Conservation (phyloP, 2,888 invertebrate species). For the Gibbula magus region DNA sequence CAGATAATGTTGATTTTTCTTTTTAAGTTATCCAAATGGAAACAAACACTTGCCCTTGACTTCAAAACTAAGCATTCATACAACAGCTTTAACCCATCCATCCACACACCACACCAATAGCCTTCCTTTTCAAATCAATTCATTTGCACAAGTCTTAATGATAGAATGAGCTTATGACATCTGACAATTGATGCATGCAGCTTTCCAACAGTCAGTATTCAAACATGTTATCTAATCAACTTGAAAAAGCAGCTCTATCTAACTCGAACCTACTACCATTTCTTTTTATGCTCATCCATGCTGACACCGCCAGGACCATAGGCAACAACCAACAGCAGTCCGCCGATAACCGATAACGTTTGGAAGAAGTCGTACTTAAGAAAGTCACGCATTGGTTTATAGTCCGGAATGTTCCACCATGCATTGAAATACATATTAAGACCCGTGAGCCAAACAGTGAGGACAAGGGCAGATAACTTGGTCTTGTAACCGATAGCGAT, state of each 20-base stretch:
- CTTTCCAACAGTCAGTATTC: not conserved
- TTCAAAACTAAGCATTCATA: no score
- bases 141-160: no score
- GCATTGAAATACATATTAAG: slow-evolving; percentile 98
- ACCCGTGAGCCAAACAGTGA: slow-evolving; percentile 90
- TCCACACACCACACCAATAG: no score
- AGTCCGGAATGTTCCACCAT: slow-evolving; percentile 97
- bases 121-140: no score
- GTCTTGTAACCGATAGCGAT: slow-evolving; percentile 99
- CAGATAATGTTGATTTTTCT: no score
- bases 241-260: not conserved
- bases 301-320: slow-evolving; percentile 94
- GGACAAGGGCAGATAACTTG: slow-evolving; percentile 94
- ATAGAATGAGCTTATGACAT: not conserved
- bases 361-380: slow-evolving; percentile 99
- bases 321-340: slow-evolving; percentile 97
- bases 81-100: no score
- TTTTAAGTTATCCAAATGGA: no score
- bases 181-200: not conserved
- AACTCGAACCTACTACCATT: slow-evolving; percentile 82
- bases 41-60: no score
- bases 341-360: slow-evolving; percentile 99
- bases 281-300: slow-evolving; percentile 99
- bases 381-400: slow-evolving; percentile 98
- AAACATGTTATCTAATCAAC: not conserved